Evolutionary conservation across 2,113 vertebrate genomes (phyloP), one percentile per base, ranked within the genome.

Genomic region (Chinchilla lanigera): DNA sequence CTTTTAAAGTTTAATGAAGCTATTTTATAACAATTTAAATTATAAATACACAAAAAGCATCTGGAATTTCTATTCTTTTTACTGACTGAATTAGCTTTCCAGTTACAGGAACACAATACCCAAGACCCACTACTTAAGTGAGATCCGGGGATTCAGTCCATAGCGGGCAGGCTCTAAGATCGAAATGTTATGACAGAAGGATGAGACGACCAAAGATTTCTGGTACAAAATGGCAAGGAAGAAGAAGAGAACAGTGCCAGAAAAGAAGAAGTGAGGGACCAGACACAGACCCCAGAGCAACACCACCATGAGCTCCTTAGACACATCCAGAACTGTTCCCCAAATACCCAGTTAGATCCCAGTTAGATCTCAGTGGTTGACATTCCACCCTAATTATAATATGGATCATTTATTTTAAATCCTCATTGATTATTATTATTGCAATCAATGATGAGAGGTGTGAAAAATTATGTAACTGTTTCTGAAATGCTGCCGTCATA

Each of bases 21-120:
- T 90, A 93, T 26, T 95, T 95, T 65, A 22, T 75, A 78, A 28
- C 41, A 77, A 38, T 73, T n/a, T 54, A 61, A 85, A 91, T 47
- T 69, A 84, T 13, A 85, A 44, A 54, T 75, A 75, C 52, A 35
- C 52, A 61, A 96, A 58, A 78, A 8, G 6, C 24, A 81, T 81
- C 60, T 93, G 47, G 11, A 80, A 93, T 85, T 77, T 73, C 33
- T 5, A 63, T 63, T 41, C 17, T 75, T 14, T 77, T 86, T n/a
- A 26, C n/a, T 82, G 73, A 77, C 7, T 47, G 24, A 13, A 30
- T 73, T 77, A 44, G 22, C 20, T 47, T 77, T 47, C 12, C 41
- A 47, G 41, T 28, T 77, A 47, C 6, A 17, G 26, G 26, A 13
- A 30, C 44, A 77, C 26, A 30, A 50, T 77, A 77, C 13, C 3